phyloP scores from a whole-genome alignment of 2,113 vertebrate species.

The Oxyura jamaicensis region DNA sequence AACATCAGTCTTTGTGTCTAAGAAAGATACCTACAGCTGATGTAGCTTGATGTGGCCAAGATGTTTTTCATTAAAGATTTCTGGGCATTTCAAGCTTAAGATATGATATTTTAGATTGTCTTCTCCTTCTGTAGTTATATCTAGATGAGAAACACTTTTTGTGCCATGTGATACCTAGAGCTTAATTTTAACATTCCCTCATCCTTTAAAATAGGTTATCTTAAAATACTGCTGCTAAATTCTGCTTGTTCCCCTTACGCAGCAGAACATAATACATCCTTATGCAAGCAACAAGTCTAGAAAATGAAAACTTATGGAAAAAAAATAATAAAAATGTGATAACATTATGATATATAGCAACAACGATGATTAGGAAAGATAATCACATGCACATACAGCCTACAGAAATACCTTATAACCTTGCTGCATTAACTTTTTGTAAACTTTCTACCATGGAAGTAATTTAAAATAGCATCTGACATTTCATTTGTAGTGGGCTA shows the following conservation, averaged over 20 bases:
- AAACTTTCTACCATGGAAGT: background rate
- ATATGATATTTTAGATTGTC: background rate
- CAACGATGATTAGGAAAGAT: background rate
- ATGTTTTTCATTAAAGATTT: background rate
- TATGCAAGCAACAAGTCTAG: background rate
- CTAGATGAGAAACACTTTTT: background rate
- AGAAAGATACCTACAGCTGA: background rate
- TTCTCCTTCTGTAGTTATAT: background rate
- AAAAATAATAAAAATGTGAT: background rate
- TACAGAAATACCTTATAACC: background rate
- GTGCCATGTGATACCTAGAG: background rate
- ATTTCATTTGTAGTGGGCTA: background rate
- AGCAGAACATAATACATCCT: background rate
- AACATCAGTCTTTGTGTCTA: background rate
- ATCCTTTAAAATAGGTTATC: conserved; percentile 38
- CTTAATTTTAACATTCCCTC: background rate
- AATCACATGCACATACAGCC: background rate
- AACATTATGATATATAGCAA: background rate
- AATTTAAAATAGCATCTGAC: background rate
- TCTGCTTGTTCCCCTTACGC: background rate
- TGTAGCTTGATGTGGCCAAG: background rate
- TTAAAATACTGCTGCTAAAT: conserved; percentile 45
- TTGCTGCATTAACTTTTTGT: background rate
- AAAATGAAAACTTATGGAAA: background rate
- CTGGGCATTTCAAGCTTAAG: background rate